Conservation (phyloP, 2,797 vertebrate genomes). For the Zenarchopterus dispar region DNA sequence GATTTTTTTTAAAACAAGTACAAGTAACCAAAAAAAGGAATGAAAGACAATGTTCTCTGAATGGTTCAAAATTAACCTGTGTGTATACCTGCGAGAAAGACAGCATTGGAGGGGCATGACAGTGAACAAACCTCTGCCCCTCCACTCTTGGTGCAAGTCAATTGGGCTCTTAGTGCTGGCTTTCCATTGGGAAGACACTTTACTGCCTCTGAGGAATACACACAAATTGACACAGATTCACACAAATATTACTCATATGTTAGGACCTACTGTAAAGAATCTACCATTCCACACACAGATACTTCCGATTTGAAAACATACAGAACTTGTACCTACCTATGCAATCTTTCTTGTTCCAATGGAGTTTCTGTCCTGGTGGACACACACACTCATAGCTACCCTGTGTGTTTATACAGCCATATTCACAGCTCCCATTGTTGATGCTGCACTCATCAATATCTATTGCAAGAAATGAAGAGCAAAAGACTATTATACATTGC, state of each 20-base stretch:
- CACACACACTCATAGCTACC: conserved; percentile 93
- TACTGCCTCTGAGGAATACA: conserved; percentile 85
- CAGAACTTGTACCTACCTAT: conserved; percentile 82
- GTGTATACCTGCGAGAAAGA: conserved; percentile 88
- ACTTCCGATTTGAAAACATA: neutral
- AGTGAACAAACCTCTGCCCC: conserved; percentile 90
- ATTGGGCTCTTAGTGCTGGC: conserved; percentile 83
- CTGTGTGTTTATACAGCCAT: conserved; percentile 89
- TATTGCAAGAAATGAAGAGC: conserved; percentile 58
- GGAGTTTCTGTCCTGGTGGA: conserved; percentile 87
- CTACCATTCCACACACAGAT: neutral
- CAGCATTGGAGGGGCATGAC: conserved; percentile 89
- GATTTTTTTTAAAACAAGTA: too few relatives aligned
- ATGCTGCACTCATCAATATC: conserved; percentile 98
- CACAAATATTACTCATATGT: neutral
- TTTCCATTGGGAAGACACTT: conserved; percentile 89
- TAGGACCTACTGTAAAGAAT: too few relatives aligned
- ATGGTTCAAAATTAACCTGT: neutral
- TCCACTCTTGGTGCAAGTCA: conserved; percentile 88
- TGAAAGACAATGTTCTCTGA: neutral
- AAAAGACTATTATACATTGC: neutral
- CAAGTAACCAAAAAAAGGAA: too few relatives aligned
- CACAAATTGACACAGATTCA: conserved; percentile 49
- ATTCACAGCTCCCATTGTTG: conserved; percentile 90
- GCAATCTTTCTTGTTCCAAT: conserved; percentile 98